Conservation (phyloP, 2,888 invertebrate species). For the Cyaniris semiargus region DNA sequence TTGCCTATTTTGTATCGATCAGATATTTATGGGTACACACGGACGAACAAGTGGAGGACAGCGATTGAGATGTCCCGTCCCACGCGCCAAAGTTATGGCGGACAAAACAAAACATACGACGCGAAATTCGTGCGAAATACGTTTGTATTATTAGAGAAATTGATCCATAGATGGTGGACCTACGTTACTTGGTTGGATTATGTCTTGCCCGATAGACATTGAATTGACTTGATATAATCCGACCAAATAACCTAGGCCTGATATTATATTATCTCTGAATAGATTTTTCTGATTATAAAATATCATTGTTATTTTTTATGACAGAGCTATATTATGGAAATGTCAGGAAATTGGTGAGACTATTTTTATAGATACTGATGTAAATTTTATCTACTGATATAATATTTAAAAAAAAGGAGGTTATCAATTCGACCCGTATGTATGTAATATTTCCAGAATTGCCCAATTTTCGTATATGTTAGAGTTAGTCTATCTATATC, state of each 20-base stretch:
- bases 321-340: background rate
- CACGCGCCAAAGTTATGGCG: slow-evolving; percentile 51
- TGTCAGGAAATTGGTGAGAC: background rate
- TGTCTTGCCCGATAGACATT: no score
- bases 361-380: background rate
- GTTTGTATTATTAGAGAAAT: background rate
- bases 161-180: background rate
- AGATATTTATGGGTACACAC: slow-evolving; percentile 55
- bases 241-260: no score
- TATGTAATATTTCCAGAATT: no score
- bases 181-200: background rate
- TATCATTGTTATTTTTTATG: no score
- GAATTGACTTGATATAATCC: no score
- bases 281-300: no score
- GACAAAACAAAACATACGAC: slow-evolving; percentile 36
- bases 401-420: no score
- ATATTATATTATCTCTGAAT: no score
- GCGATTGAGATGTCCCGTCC: slow-evolving; percentile 66
- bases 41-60: slow-evolving; percentile 53
- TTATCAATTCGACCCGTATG: no score
- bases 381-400: background rate
- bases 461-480: no score
- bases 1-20: slow-evolving; percentile 30
- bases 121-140: slow-evolving; percentile 18
- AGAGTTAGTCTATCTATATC: no score